phyloP scores from a whole-genome alignment of 2,888 invertebrate species.

The Trachelus tabidus region DNA sequence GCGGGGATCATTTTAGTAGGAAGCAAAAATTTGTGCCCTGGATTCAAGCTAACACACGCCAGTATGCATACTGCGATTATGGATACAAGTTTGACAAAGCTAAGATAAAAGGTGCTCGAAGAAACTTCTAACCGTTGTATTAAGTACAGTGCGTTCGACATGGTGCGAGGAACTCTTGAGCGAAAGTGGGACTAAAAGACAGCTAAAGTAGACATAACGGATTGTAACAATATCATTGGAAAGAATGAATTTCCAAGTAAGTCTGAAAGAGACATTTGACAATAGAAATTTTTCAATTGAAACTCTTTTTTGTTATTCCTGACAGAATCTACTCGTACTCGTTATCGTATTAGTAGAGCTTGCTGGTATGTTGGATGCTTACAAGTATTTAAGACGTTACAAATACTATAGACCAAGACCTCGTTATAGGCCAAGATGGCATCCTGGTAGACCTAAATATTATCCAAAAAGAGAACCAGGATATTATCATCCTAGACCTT shows the following conservation, averaged over 20 bases:
- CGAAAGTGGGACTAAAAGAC: background rate
- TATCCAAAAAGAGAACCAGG: conserved; percentile 35
- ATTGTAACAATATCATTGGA: background rate
- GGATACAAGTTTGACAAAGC: background rate
- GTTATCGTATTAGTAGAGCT: conserved; percentile 38
- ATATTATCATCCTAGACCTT: conserved; percentile 25
- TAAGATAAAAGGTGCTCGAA: background rate
- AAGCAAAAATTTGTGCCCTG: background rate
- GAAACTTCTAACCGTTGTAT: background rate
- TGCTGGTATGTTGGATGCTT: conserved; percentile 34
- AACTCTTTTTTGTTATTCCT: background rate
- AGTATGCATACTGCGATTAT: background rate
- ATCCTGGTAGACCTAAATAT: conserved; percentile 31
- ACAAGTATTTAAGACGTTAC: conserved; percentile 40
- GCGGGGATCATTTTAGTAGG: background rate
- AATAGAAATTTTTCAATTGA: background rate
- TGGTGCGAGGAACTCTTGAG: background rate
- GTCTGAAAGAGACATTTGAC: background rate
- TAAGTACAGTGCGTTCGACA: background rate
- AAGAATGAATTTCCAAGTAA: background rate
- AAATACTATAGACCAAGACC: conserved; percentile 39
- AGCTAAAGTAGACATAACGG: background rate
- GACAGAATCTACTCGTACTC: conserved; percentile 20
- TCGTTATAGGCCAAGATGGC: conserved; percentile 34
- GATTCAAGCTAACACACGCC: background rate